phyloP scores from a whole-genome alignment of 92 coral and sea anemone species.

The Bergia puertoricense region DNA sequence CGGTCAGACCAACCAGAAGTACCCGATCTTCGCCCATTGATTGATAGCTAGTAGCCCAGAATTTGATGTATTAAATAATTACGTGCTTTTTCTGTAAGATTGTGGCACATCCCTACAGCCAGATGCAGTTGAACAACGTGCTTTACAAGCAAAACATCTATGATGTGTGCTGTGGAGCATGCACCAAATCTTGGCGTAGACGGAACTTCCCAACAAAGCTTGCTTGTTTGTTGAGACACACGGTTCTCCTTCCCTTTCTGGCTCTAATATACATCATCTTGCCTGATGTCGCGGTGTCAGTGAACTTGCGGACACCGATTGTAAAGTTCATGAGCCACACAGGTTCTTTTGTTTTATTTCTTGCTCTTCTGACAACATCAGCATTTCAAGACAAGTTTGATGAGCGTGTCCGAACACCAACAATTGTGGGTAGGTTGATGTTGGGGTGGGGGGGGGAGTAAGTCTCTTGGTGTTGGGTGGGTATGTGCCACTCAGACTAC shows the following conservation, averaged over 20 bases:
- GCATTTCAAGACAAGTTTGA: slow-evolving; percentile 50
- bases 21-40: too few species aligned
- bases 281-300: slow-evolving; percentile 36
- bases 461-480: too few species aligned
- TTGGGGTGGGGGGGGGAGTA: too few species aligned
- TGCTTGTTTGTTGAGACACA: slow-evolving; percentile 46
- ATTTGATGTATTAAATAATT: too few species aligned
- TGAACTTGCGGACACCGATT: slow-evolving; percentile 42
- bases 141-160: slow-evolving; percentile 3
- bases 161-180: slow-evolving; percentile 20
- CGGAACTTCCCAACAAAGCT: slow-evolving; percentile 7
- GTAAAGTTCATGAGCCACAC: slow-evolving; percentile 55
- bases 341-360: slow-evolving; percentile 46
- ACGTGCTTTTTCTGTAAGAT: too few species aligned
- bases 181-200: slow-evolving; percentile 35
- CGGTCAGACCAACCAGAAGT: too few species aligned
- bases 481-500: too few species aligned
- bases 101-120: too few species aligned
- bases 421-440: slow-evolving; percentile 38
- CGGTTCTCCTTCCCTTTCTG: slow-evolving; percentile 51
- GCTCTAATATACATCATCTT: slow-evolving; percentile 32
- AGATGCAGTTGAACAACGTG: too few species aligned
- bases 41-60: too few species aligned
- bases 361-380: slow-evolving; percentile 38
- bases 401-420: slow-evolving; percentile 17